Evolutionary conservation across 2,113 vertebrate species (phyloP).

Genomic region (Peromyscus polionotus): DNA sequence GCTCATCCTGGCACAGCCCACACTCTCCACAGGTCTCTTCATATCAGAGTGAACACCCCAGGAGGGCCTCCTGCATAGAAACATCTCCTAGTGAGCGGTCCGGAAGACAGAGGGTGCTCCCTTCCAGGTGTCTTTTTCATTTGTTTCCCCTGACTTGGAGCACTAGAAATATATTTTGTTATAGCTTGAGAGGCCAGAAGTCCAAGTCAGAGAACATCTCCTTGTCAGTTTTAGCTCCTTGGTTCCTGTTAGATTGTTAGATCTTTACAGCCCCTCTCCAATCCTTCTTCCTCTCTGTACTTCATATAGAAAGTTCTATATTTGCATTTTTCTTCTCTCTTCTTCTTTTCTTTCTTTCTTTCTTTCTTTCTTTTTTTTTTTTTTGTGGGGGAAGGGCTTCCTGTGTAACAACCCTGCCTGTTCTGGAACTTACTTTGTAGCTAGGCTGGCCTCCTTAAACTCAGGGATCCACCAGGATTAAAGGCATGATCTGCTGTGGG

Average conservation of each 20-base stretch:
- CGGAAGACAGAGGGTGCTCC: not conserved
- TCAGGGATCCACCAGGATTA: not conserved
- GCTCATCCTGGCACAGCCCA: not conserved
- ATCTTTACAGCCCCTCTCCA: not conserved
- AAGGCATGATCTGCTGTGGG: too few relatives aligned
- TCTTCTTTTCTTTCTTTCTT: not conserved
- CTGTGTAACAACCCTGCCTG: not conserved
- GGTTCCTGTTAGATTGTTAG: too few relatives aligned
- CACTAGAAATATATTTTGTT: not conserved
- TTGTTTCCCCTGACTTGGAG: not conserved
- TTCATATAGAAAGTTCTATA: not conserved
- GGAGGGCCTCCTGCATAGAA: not conserved
- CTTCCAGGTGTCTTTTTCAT: not conserved
- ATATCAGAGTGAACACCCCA: not conserved
- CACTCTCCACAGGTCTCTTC: not conserved
- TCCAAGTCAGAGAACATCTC: not conserved
- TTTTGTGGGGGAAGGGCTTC: too few relatives aligned
- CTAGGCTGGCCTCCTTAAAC: not conserved
- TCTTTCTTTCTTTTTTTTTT: too few relatives aligned
- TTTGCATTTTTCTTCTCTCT: not conserved
- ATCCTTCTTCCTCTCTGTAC: not conserved
- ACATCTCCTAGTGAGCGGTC: not conserved
- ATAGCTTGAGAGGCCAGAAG: not conserved
- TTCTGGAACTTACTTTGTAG: not conserved
- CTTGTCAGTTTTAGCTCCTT: not conserved